These are phyloP conservation scores for Cheilinus undulatus DNA, from an alignment of 2,113 vertebrate species.

Conservation along the genomic window DNA sequence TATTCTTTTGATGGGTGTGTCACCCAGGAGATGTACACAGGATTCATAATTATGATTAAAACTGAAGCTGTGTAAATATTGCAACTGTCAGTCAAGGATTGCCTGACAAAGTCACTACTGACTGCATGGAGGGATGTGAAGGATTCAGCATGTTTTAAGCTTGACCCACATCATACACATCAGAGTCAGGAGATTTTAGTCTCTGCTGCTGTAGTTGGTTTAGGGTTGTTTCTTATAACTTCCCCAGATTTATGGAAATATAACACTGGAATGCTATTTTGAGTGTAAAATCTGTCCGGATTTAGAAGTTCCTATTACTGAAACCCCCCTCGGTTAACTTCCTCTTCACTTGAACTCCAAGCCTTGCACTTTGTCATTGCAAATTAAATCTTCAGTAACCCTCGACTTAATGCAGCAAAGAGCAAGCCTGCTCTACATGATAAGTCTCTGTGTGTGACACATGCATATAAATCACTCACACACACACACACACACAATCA, in stretches of 20 bases:
- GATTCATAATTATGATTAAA: too few species aligned
- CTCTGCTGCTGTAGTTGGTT: background rate
- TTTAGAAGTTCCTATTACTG: background rate
- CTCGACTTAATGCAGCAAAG: constrained; percentile 10
- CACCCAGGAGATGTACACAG: too few species aligned
- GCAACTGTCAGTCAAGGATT: too few species aligned
- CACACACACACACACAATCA: constrained; percentile 17
- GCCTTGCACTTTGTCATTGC: background rate
- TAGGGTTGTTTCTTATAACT: background rate
- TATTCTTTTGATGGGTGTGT: too few species aligned
- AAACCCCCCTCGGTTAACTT: constrained; percentile 16
- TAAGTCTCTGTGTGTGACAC: constrained; percentile 27
- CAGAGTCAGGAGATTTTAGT: background rate
- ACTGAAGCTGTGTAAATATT: too few species aligned
- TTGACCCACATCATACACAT: too few species aligned
- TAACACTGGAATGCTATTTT: background rate
- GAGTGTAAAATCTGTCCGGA: background rate
- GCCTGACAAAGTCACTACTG: too few species aligned
- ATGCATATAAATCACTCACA: constrained; percentile 38
- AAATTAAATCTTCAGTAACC: constrained; percentile 4
- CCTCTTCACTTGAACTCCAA: constrained; percentile 1
- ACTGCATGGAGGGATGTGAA: background rate
- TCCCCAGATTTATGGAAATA: background rate
- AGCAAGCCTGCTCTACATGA: constrained; percentile 1
- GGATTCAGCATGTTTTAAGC: background rate